phyloP scores from a whole-genome alignment of 2,113 vertebrate species.

The Lipotes vexillifer region DNA sequence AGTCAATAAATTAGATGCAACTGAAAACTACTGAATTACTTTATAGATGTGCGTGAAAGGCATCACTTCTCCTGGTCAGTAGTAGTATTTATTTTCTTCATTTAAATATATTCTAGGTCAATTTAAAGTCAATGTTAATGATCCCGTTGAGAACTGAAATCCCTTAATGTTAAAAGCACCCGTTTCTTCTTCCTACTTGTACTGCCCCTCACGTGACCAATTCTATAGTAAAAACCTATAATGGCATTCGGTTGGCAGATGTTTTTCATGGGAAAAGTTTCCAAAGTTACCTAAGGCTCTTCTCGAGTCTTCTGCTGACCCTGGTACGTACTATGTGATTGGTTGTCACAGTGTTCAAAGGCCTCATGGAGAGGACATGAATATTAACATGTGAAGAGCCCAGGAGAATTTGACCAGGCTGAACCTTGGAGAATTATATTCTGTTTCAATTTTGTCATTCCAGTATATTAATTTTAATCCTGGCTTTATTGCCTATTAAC shows the following conservation, averaged over 20 bases:
- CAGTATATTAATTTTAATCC: neutral
- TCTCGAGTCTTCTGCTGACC: neutral
- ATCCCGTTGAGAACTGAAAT: neutral
- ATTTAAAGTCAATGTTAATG: neutral
- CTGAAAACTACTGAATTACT: neutral
- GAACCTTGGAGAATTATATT: neutral
- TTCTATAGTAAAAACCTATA: neutral
- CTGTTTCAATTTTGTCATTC: neutral
- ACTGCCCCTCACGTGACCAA: neutral
- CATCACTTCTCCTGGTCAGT: neutral
- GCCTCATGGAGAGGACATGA: neutral
- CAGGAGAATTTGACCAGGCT: neutral
- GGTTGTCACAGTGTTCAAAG: neutral
- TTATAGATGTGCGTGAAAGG: neutral
- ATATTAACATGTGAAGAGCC: neutral
- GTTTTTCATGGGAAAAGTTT: neutral
- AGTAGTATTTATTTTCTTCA: neutral
- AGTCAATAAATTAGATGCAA: neutral
- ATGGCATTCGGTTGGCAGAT: neutral
- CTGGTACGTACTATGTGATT: neutral
- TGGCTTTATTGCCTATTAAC: neutral
- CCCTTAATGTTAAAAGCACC: neutral
- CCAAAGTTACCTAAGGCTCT: neutral
- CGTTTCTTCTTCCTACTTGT: neutral
- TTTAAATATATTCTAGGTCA: neutral